Base-by-base conservation (phyloP, 2,113 vertebrate genomes). In the Sylvilagus bachmani region DNA sequence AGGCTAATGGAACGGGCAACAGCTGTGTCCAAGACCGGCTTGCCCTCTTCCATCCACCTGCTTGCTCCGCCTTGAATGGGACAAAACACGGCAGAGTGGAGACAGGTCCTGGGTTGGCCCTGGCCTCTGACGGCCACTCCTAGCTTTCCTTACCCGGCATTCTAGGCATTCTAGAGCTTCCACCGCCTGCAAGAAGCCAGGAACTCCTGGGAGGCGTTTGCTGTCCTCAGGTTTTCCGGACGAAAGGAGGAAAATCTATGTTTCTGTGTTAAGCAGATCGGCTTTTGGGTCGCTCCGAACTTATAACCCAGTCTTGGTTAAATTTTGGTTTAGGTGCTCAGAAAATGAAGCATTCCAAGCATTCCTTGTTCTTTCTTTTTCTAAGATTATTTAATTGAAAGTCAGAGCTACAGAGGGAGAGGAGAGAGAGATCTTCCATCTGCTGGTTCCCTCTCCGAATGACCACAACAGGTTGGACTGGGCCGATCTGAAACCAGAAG, bases 71-170 rank as follows among this genome's bases (percentile, higher is more conserved):
- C 33, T 77, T 17, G 74, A 33, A 31, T 79, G 58, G 14, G 10
- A 5, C 0, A 6, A 1, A 10, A 4, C 3, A 29, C 27, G 38
- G 38, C 16, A 10, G 17, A 13, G 21, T 67, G 17, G 2, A 24
- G 58, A 62, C 33, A 77, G 13, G 13, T 13, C 49, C 64, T 22
- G 31, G 33, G 6, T 73, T 53, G 38, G 8, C 22, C 10, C 2
- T 67, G 67, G 73, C 12, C 11, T 73, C 11, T 38, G 22, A 4
- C 19, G 44, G 44, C 44, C 44, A 44, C 44, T 44, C 44, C 44
- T 44, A 44, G 44, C 44, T 44, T 44, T 44, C 44, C 7, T 44
- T 44, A 44, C 44, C 44, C 6, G 44, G 44, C 6, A 44, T 64
- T 64, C 70, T 83, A 25, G 44, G 44, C 6, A 44, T 64, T 64